Evolutionary conservation across 2,888 invertebrate species (phyloP), one percentile per base, ranked within the genome.

Genomic region (Athalia circularis): DNA sequence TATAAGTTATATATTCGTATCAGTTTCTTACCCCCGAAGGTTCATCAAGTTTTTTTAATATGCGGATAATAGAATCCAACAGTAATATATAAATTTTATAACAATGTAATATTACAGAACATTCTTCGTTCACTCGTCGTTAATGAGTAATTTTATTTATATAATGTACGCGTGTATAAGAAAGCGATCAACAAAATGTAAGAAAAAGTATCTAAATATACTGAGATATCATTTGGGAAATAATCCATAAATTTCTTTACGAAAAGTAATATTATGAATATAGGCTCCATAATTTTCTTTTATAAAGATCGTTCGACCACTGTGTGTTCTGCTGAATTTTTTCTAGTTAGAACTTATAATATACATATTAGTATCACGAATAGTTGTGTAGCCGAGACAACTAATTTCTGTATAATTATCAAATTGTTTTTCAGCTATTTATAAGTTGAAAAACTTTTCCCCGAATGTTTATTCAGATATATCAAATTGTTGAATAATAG

Each of bases 291-390:
- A 29, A 9, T 29, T 29, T 29, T 29, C 29, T 29, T 29, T 29
- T 43, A 43, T 52, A 54, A 54, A 11, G 3, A 68, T 68, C 54
- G 8, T 29, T 43, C 13, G 47, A 48, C 65, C 65, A 65, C 65
- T 48, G 47, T 68, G 52, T 68, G 68, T 68, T 68, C 52, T 68
- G 68, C 52, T 68, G 52, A 52, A 15, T n/a, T 54, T 68, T 52
- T 7, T 13, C 68, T 52, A 68, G 50, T 52, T 68, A 68, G 50
- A 52, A 52, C 43, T 52, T 11, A 59, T n/a, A 11, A 11, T 7
- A 11, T 59, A 59, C 5, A 59, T 59, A 59, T 59, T 5, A n/a
- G 13, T 43, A 43, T 6, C n/a, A 29, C 6, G 11, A 52, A 68
- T 68, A 54, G 52, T 68, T 68, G 6, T 54, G 4, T 68, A 52